phyloP scores from a whole-genome alignment of 2,888 invertebrate species.

The Folsomia candida region DNA sequence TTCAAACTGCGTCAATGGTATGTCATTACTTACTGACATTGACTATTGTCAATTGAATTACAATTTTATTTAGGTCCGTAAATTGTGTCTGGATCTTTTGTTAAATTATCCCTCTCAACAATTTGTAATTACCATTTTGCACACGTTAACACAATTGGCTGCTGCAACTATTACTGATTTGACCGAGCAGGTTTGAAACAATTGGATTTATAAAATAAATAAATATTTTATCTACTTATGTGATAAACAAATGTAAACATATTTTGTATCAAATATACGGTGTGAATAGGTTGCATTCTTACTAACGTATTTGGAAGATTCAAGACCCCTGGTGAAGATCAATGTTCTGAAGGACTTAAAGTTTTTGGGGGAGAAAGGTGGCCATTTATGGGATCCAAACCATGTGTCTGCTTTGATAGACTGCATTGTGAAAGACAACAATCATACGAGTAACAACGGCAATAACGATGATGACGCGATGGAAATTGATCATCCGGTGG shows the following conservation, averaged over 20 bases:
- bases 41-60: not conserved
- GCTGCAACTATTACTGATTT: slow-evolving; percentile 86
- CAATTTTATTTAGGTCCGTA: slow-evolving; percentile 62
- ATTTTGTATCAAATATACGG: not conserved
- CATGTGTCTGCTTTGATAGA: slow-evolving; percentile 51
- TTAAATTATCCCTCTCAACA: slow-evolving; percentile 75
- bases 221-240: too few species aligned
- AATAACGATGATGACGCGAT: slow-evolving; percentile 28
- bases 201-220: too few species aligned
- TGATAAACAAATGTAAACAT: not conserved
- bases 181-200: slow-evolving; percentile 74
- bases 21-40: slow-evolving; percentile 2
- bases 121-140: slow-evolving; percentile 77
- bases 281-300: slow-evolving; percentile 61
- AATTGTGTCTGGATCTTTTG: slow-evolving; percentile 69
- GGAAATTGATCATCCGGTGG: slow-evolving; percentile 19
- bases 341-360: slow-evolving; percentile 67
- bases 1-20: slow-evolving; percentile 70
- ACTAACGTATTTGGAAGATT: slow-evolving; percentile 68
- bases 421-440: slow-evolving; percentile 27
- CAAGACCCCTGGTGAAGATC: slow-evolving; percentile 67
- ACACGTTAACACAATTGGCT: slow-evolving; percentile 82
- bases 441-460: not conserved
- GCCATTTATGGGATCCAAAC: slow-evolving; percentile 74
- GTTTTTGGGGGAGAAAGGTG: slow-evolving; percentile 68